Base-by-base conservation (phyloP, 1,140 invertebrate species). In the Meloidogyne chitwoodi region DNA sequence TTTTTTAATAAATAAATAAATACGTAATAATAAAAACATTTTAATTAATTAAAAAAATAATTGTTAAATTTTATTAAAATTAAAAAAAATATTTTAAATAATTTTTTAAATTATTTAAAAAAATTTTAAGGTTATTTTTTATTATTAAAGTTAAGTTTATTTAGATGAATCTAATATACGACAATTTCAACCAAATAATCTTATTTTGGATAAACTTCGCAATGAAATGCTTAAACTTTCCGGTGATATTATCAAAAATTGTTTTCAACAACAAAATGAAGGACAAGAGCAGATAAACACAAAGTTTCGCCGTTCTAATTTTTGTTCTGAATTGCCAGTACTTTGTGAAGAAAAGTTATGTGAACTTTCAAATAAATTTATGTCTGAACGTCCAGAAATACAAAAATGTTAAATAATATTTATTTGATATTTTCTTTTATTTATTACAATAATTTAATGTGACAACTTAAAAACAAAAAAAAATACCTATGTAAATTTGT, bases 151-250 rank as follows among this genome's bases (percentile, higher is more conserved):
- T 64, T 31, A 71, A 76, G 12, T 27, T 56, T 61, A 6, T 26
- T 29, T 38, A 27, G 66, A 64, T 31, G 61, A 48, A 65, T 22
- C n/a, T 38, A 24, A 22, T 41, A 44, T 26, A 22, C 27, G 26
- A 22, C 56, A 76, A 22, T 77, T 77, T 66, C 73, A 77, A 62
- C 94, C 95, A 65, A 97, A 97, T 89, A 92, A 92, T 88, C 93
- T 94, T 2, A 95, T 98, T 85, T 89, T 98, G 22, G 92, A 93
- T 74, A 96, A 96, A 88, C 89, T 98, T 14, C 91, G 92, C 75
- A 89, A 91, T 73, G 95, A 97, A 89, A 94, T 98, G 93, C 24
- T 79, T 22, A 78, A 78, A 44, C 31, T 78, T 2, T 77, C 76
- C 10, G 74, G 63, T 24, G 67, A 38, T 24, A 10, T 77, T 14